Percentiles rank a stretch among this genome's conserved stretches.
These are phyloP conservation scores for Chromobotia macracanthus DNA, from an alignment of 2,797 vertebrate genomes.

Conservation along the genomic window DNA sequence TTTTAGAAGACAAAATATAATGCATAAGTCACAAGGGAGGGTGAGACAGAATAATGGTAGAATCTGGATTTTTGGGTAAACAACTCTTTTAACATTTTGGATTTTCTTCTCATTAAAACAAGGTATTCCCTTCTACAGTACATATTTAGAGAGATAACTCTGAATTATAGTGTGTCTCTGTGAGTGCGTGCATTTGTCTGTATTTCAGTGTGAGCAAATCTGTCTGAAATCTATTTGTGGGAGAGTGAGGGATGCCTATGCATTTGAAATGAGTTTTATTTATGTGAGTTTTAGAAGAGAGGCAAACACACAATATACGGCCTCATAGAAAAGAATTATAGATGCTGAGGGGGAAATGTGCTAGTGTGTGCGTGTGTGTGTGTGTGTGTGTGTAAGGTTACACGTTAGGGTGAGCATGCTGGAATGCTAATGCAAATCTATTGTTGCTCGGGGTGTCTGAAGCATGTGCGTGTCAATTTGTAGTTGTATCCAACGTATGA, in stretches of 20 bases:
- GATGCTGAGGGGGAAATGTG: constrained; percentile 15
- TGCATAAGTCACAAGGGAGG: no score
- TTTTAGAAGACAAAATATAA: no score
- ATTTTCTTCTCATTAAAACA: neutral
- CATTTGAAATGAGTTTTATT: constrained; percentile 36
- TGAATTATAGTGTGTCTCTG: no score
- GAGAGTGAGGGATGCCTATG: constrained; percentile 27
- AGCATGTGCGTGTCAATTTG: constrained; percentile 2
- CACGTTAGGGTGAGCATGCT: constrained; percentile 13
- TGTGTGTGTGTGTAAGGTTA: neutral
- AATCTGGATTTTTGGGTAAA: no score
- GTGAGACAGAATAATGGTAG: no score
- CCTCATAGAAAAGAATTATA: constrained; percentile 33
- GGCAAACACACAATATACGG: constrained; percentile 31
- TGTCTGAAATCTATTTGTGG: constrained; percentile 17
- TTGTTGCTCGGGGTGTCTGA: neutral
- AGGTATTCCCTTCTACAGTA: constrained; percentile 10
- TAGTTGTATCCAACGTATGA: neutral
- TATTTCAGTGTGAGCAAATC: neutral
- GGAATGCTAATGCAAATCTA: constrained; percentile 10
- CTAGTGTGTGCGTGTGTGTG: neutral
- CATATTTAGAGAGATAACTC: neutral
- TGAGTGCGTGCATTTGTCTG: neutral
- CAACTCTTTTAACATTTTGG: no score
- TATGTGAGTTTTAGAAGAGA: constrained; percentile 21